A percentile compares a stretch with the other conserved stretches of the same genome.
Evolutionary conservation across 2,888 invertebrate genomes (phyloP).

Genomic region (Drosophila flavopinicola): DNA sequence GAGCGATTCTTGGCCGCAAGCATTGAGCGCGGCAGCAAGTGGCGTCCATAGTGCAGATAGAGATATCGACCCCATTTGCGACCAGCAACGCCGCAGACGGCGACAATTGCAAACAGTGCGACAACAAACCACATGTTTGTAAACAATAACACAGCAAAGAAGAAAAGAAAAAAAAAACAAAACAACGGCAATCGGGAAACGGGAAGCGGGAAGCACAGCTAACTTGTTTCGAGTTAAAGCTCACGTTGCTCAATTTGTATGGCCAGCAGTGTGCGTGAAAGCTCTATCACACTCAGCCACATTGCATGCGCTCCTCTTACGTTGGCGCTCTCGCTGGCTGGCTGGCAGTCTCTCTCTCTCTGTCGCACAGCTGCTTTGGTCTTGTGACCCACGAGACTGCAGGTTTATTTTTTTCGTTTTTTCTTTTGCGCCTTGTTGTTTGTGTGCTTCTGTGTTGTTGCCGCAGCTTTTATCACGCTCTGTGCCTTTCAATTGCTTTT

Average conservation of each 20-base stretch:
- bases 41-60: conserved; percentile 82
- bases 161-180: not conserved
- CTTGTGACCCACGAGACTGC: conserved; percentile 70
- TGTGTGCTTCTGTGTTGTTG: conserved; percentile 65
- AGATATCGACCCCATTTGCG: conserved; percentile 83
- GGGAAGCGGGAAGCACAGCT: not conserved
- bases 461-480: conserved; percentile 70
- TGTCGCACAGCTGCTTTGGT: conserved; percentile 52
- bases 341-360: conserved; percentile 14
- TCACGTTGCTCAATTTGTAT: conserved; percentile 33
- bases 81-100: conserved; percentile 73
- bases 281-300: conserved; percentile 51
- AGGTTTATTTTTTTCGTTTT: conserved; percentile 36
- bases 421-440: conserved; percentile 28
- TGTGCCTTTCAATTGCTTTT: conserved; percentile 59
- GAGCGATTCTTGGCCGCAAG: conserved; percentile 80
- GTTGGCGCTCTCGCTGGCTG: conserved; percentile 7
- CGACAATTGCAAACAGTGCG: conserved; percentile 66
- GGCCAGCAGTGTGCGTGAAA: conserved; percentile 54
- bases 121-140: conserved; percentile 82
- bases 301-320: conserved; percentile 38
- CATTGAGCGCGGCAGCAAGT: conserved; percentile 80
- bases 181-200: conserved; percentile 1
- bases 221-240: conserved; percentile 28
- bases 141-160: conserved; percentile 20